Conservation (phyloP, 2,888 invertebrate genomes). For the Temnothorax ravouxi region DNA sequence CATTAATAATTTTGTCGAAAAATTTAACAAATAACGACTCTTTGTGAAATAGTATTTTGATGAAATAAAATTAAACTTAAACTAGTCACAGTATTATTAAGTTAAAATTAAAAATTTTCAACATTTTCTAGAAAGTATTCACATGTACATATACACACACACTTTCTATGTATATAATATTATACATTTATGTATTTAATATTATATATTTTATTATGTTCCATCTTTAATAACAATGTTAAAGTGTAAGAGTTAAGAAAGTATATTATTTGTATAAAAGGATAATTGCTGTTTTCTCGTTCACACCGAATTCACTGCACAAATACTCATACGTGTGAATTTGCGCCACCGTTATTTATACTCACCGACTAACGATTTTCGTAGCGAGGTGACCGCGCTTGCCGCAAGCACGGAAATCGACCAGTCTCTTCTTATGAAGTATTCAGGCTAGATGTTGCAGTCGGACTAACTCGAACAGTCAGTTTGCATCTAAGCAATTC, state of each 20-base stretch:
- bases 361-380: slow-evolving; percentile 58
- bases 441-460: slow-evolving; percentile 70
- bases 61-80: not conserved
- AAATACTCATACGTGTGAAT: not conserved
- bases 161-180: not conserved
- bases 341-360: slow-evolving; percentile 47
- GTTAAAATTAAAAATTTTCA: not conserved
- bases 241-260: not conserved
- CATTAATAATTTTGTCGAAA: not conserved
- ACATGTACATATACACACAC: not conserved
- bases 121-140: not conserved
- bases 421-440: slow-evolving; percentile 67
- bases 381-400: slow-evolving; percentile 33
- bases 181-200: not conserved
- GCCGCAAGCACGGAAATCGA: slow-evolving; percentile 62
- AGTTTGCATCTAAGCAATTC: slow-evolving; percentile 57
- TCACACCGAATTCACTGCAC: not conserved
- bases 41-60: not conserved
- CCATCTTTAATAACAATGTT: not conserved
- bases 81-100: not conserved
- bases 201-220: not conserved
- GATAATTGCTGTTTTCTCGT: not conserved
- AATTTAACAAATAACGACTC: not conserved
- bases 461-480: slow-evolving; percentile 58
- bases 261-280: not conserved